Evolutionary conservation across 1,140 invertebrate species (phyloP), one percentile per base, ranked within the genome.

Genomic region (Drosophila ficusphila): DNA sequence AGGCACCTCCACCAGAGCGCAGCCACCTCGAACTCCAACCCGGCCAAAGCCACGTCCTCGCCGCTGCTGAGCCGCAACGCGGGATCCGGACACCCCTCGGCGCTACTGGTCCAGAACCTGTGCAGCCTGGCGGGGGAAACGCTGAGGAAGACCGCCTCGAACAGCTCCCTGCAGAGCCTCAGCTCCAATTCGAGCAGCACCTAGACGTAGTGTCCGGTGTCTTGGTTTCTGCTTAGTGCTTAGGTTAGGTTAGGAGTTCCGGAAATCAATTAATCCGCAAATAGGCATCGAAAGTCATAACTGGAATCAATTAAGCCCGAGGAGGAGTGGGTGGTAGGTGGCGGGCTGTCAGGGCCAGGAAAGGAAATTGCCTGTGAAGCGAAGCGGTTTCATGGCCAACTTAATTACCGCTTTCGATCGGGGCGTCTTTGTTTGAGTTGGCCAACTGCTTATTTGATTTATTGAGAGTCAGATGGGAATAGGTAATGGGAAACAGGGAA

Each of bases 131-230:
- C 82, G 0, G 81, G 81, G 1, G 79, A 73, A 9, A 42, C 71
- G 6, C 23, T 89, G 5, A 65, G 77, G 9, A 90, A 90, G 47
- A 72, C 68, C 25, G 75, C 81, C 16, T 89, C 89, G 12, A 90
- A 88, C 34, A 89, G 60, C 29, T 90, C 89, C 27, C 46, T 88
- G 46, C 81, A 90, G 33, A 90, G 89, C 69, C 67, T 85, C 42
- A 89, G 86, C 73, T 89, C 85, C 48, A 89, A 89, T 5, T 90
- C 85, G 34, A 89, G 79, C 73, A 89, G 85, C 65, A 86, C 76
- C 27, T 89, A 83, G 44, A 53, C 29, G 49, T 21, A 38, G n/a
- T n/a, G n/a, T n/a, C n/a, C n/a, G 57, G 23, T 47, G 29, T 16
- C 41, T 57, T 48, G 79, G 70, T 83, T 85, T 83, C 75, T 42